Evolutionary conservation across 2,113 vertebrate genomes (phyloP), one percentile per base, ranked within the genome.

Genomic region (Esox niger): DNA sequence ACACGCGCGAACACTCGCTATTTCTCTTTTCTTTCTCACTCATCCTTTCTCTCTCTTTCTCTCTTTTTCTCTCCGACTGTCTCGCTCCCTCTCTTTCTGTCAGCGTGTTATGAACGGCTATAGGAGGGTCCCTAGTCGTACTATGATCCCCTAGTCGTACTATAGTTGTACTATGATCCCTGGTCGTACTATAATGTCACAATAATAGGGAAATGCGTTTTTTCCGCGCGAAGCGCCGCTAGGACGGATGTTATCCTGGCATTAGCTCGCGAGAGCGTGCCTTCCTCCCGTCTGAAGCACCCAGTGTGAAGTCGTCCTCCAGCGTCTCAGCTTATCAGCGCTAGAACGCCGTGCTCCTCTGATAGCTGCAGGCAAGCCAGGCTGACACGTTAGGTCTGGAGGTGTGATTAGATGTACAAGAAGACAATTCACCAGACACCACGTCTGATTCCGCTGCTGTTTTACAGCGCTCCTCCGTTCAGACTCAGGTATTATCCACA

Each of bases 191-290:
- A 21, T 52, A n/a, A 21, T 52, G 47, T 6, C 7, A 15, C 21
- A 52, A 6, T 5, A 11, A 38, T 6, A 38, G 35, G 11, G 5
- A 11, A 11, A 38, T 5, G 35, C 11, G 5, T 38, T 38, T 52
- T 29, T 25, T 25, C 11, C 26, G 52, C 32, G 60, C n/a, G 49
- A 57, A 58, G 49, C 11, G n/a, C 3, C 26, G 54, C 13, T 23
- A 23, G 21, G 9, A 46, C 13, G 54, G 64, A 55, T 68, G 59
- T 68, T 70, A 64, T 79, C 55, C 59, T 9, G 57, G 15, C 20
- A 64, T 79, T 61, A 68, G 68, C 60, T 64, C 68, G 72, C 20
- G 30, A 35, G 31, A 70, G 68, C 67, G 68, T 54, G 63, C 38
- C 2, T 57, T 55, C 20, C 33, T 20, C 10, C 60, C 29, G 10